phyloP scores from a whole-genome alignment of 2,113 vertebrate genomes.

The Triplophysa tibetana region DNA sequence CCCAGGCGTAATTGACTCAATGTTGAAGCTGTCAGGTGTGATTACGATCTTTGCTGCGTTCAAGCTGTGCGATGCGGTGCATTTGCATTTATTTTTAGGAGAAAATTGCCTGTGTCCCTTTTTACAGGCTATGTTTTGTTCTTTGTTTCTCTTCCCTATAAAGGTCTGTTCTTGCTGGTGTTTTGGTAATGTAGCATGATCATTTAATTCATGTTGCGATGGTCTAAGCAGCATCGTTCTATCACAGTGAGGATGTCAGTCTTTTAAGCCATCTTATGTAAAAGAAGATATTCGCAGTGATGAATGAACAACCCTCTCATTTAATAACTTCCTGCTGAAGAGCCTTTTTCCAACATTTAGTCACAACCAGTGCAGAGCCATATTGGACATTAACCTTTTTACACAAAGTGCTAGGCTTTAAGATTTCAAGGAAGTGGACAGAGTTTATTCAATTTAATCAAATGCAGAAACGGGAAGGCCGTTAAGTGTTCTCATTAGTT shows the following conservation, averaged over 20 bases:
- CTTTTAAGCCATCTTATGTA: slow-evolving; percentile 23
- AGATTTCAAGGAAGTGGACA: slow-evolving; percentile 51
- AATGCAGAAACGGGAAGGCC: slow-evolving; percentile 44
- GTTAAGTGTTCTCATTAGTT: slow-evolving; percentile 41
- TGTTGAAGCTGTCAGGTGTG: slow-evolving; percentile 73
- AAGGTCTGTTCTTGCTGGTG: slow-evolving; percentile 22
- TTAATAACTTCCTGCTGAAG: slow-evolving; percentile 50
- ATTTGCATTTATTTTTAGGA: slow-evolving; percentile 62
- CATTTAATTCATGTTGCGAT: slow-evolving; percentile 42
- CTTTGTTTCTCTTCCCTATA: neutral
- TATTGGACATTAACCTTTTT: slow-evolving; percentile 63
- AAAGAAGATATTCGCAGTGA: slow-evolving; percentile 41
- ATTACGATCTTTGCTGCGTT: slow-evolving; percentile 65
- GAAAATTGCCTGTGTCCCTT: slow-evolving; percentile 57
- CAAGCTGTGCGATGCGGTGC: slow-evolving; percentile 47
- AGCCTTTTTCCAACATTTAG: slow-evolving; percentile 56
- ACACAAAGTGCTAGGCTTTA: slow-evolving; percentile 58
- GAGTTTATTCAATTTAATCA: slow-evolving; percentile 49
- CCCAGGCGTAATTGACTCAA: slow-evolving; percentile 74
- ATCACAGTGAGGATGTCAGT: slow-evolving; percentile 64
- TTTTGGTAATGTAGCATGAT: slow-evolving; percentile 49
- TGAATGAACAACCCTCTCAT: slow-evolving; percentile 43
- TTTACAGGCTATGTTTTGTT: slow-evolving; percentile 46
- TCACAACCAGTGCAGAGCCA: slow-evolving; percentile 47
- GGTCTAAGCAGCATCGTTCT: slow-evolving; percentile 50